phyloP scores from a whole-genome alignment of 2,888 invertebrate species.

The Platycnemis pennipes region DNA sequence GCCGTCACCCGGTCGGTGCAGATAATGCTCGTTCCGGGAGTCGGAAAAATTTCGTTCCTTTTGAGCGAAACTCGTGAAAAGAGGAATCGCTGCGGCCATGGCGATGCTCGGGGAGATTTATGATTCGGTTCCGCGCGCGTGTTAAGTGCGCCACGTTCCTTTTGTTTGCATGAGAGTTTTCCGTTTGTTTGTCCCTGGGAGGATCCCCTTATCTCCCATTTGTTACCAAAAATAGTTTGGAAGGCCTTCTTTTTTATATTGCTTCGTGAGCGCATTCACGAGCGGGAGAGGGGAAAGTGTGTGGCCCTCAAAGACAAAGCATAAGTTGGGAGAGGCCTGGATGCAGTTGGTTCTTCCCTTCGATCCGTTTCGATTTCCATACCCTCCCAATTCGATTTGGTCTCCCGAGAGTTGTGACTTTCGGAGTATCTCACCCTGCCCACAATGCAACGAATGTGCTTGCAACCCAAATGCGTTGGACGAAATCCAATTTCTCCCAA shows the following conservation, averaged over 20 bases:
- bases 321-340: background rate
- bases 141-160: background rate
- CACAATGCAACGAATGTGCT: too few relatives aligned
- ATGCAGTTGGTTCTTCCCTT: background rate
- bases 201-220: slow-evolving; percentile 25
- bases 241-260: background rate
- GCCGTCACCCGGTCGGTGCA: background rate
- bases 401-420: too few relatives aligned
- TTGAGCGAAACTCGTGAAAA: background rate
- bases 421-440: too few relatives aligned
- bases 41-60: background rate
- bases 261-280: background rate
- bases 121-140: background rate
- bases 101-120: background rate
- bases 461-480: too few relatives aligned
- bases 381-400: too few relatives aligned
- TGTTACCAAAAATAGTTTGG: slow-evolving; percentile 27
- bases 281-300: background rate
- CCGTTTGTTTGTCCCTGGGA: background rate
- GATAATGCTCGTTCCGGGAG: background rate
- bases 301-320: background rate
- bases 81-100: background rate
- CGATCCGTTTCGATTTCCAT: background rate
- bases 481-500: too few relatives aligned
- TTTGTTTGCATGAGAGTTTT: background rate